These are phyloP conservation scores for Indicator indicator DNA, from an alignment of 2,113 vertebrate species.

Conservation along the genomic window DNA sequence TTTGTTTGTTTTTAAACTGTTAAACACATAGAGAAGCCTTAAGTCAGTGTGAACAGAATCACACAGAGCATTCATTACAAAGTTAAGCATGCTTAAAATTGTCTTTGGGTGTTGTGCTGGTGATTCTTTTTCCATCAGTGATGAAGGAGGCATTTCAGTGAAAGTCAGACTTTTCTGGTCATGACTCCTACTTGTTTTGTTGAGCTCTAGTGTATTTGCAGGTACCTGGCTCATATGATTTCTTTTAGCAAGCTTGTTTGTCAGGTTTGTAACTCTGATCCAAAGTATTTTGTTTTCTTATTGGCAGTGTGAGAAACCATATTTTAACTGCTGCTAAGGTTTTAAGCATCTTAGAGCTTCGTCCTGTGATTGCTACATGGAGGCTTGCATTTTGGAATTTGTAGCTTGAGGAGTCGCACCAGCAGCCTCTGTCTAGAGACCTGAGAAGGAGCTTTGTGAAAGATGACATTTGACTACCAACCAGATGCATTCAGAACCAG, in stretches of 20 bases:
- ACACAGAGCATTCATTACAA: not conserved
- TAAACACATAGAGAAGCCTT: not conserved
- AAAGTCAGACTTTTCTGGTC: not conserved
- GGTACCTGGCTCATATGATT: not conserved
- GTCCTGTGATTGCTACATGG: accelerated
- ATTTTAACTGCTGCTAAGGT: not conserved
- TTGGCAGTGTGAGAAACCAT: not conserved
- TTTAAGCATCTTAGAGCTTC: not conserved
- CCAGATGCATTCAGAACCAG: conserved; percentile 9
- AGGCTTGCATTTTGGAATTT: not conserved
- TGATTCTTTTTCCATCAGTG: not conserved
- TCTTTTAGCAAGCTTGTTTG: not conserved
- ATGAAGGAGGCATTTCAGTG: not conserved
- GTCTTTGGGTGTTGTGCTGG: not conserved
- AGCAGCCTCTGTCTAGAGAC: not conserved
- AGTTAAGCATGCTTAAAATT: not conserved
- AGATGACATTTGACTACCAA: conserved; percentile 14
- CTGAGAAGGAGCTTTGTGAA: conserved; percentile 24
- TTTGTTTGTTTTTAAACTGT: not conserved
- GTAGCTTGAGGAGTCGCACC: not conserved
- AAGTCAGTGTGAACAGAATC: not conserved
- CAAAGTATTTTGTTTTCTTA: not conserved
- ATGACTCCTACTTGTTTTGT: not conserved
- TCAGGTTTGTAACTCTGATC: not conserved
- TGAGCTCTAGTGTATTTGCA: not conserved